A percentile compares a stretch with the other conserved stretches of the same genome.
Conservation (phyloP, 2,797 vertebrate species). For the Peromyscus attwateri region DNA sequence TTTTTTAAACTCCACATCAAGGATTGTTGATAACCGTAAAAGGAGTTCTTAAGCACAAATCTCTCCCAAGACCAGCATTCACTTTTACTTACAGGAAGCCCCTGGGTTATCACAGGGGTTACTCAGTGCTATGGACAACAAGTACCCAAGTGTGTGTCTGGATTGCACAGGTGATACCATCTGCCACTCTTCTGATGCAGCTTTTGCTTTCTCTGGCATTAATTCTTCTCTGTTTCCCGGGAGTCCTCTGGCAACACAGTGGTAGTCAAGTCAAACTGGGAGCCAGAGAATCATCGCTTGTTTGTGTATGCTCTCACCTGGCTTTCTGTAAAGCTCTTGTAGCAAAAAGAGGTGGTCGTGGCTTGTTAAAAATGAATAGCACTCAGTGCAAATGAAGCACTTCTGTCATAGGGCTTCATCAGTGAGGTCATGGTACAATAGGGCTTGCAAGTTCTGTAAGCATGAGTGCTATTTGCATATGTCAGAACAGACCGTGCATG, state of each 20-base stretch:
- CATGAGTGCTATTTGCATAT: constrained; percentile 89
- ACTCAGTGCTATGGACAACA: constrained; percentile 35
- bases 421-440: constrained; percentile 86
- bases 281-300: constrained; percentile 46
- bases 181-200: constrained; percentile 33
- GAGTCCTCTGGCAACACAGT: constrained; percentile 10
- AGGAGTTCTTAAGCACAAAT: constrained; percentile 74
- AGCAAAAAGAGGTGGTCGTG: constrained; percentile 80
- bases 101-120: constrained; percentile 54
- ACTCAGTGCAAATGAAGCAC: constrained; percentile 82
- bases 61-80: constrained; percentile 66
- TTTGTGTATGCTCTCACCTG: constrained; percentile 70
- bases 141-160: not conserved
- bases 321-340: constrained; percentile 53
- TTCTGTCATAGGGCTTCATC: constrained; percentile 83
- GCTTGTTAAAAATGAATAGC: constrained; percentile 86
- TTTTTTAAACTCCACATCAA: constrained; percentile 64
- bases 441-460: constrained; percentile 84
- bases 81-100: constrained; percentile 61
- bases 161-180: constrained; percentile 53
- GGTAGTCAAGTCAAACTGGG: constrained; percentile 44
- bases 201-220: constrained; percentile 12
- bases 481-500: constrained; percentile 88
- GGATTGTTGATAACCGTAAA: constrained; percentile 59
- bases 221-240: constrained; percentile 64